These are phyloP conservation scores for Donacobius atricapilla DNA, from an alignment of 2,113 vertebrate genomes.

Conservation along the genomic window DNA sequence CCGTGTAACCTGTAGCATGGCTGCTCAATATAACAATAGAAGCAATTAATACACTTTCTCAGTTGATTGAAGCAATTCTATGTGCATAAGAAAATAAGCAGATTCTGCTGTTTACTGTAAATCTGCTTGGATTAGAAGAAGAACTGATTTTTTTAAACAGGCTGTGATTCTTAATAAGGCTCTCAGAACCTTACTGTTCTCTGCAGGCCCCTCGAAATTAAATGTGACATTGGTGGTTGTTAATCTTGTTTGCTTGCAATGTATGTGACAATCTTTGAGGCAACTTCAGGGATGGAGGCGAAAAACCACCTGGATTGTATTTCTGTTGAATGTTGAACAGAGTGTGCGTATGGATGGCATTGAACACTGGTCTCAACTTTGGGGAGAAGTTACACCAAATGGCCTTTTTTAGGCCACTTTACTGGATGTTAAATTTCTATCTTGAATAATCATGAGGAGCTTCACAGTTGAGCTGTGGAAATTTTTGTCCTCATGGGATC, in stretches of 20 bases:
- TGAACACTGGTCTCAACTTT: fast-evolving
- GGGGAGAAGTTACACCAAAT: neutral
- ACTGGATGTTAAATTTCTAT: neutral
- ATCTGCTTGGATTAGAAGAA: neutral
- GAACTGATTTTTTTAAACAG: neutral
- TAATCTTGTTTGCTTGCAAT: neutral
- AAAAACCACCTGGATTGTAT: neutral
- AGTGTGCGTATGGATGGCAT: fast-evolving
- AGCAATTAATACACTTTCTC: neutral
- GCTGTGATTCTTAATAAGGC: neutral
- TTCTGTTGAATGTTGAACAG: neutral
- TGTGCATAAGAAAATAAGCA: neutral
- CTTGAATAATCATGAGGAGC: neutral
- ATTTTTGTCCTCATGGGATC: neutral
- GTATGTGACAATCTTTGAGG: fast-evolving
- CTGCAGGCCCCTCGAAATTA: neutral
- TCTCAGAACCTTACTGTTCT: neutral
- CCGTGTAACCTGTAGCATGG: no score
- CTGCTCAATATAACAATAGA: neutral
- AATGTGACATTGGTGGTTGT: neutral
- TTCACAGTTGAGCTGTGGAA: neutral
- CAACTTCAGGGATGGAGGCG: neutral
- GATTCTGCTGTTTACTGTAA: neutral
- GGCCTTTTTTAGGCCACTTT: neutral
- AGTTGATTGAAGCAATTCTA: neutral